phyloP scores from a whole-genome alignment of 2,888 invertebrate species.

The Icerya purchasi region DNA sequence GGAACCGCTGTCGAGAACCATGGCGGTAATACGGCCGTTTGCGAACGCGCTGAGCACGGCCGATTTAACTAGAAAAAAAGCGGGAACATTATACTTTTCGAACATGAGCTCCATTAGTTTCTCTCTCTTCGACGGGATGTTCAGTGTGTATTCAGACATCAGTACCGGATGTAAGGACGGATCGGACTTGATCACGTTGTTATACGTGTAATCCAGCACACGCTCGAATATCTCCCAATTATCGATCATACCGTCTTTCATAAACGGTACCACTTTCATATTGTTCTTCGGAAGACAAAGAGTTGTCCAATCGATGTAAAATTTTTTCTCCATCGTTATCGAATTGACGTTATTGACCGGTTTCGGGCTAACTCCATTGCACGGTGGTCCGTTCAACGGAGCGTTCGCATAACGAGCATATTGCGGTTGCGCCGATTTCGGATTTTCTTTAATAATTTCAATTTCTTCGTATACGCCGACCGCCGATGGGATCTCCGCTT shows the following conservation, averaged over 20 bases:
- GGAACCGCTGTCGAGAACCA: conserved; percentile 88
- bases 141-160: conserved; percentile 97
- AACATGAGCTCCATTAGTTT: conserved; percentile 91
- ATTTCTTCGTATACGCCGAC: conserved; percentile 58
- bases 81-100: conserved; percentile 95
- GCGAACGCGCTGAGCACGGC: conserved; percentile 94
- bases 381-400: background rate
- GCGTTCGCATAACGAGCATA: conserved; percentile 38
- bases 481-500: conserved; percentile 87
- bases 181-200: conserved; percentile 78
- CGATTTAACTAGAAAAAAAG: conserved; percentile 92
- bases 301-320: conserved; percentile 81
- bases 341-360: conserved; percentile 36
- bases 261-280: conserved; percentile 59
- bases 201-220: conserved; percentile 80
- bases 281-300: conserved; percentile 57
- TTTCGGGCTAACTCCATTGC: background rate
- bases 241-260: conserved; percentile 97
- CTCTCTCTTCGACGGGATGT: conserved; percentile 73
- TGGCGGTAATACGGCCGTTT: conserved; percentile 54
- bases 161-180: conserved; percentile 87
- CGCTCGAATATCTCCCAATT: conserved; percentile 98
- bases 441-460: background rate
- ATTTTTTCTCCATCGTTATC: conserved; percentile 35
- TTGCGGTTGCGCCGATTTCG: conserved; percentile 28